phyloP scores from a whole-genome alignment of 1,140 invertebrate genomes.

The Heliconius eleuchia region DNA sequence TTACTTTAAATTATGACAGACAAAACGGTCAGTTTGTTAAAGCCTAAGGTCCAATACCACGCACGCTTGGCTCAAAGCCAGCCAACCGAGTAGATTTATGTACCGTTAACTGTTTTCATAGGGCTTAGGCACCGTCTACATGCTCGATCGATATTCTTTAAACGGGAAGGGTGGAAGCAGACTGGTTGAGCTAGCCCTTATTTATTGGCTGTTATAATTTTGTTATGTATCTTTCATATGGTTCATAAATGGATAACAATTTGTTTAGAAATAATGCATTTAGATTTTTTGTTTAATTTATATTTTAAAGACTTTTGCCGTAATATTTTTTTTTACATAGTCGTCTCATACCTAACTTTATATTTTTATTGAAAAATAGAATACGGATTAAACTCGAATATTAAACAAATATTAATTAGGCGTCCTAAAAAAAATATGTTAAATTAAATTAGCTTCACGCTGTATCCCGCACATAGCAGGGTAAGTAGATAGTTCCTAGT shows the following conservation, averaged over 20 bases:
- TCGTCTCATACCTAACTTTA: no score
- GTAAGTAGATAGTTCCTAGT: no score
- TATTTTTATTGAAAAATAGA: no score
- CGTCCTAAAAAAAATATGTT: no score
- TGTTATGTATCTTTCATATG: neutral
- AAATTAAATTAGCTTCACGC: no score
- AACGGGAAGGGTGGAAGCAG: conserved; percentile 4
- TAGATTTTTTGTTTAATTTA: no score
- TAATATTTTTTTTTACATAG: no score
- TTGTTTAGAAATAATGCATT: no score
- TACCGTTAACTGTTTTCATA: conserved; percentile 42
- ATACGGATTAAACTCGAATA: no score
- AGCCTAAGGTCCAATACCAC: conserved; percentile 41
- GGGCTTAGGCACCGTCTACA: conserved; percentile 22
- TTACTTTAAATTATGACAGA: conserved; percentile 42
- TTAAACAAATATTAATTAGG: no score
- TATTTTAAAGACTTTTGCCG: no score
- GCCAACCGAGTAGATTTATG: conserved; percentile 43
- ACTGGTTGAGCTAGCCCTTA: conserved; percentile 9
- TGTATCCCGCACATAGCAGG: no score
- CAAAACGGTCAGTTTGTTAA: conserved; percentile 40
- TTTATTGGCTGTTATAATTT: neutral
- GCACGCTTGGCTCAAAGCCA: conserved; percentile 41
- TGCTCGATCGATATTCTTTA: conserved; percentile 22
- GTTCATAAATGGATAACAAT: neutral